Conservation (phyloP, 2,888 invertebrate genomes). For the Agonopterix heracliana region DNA sequence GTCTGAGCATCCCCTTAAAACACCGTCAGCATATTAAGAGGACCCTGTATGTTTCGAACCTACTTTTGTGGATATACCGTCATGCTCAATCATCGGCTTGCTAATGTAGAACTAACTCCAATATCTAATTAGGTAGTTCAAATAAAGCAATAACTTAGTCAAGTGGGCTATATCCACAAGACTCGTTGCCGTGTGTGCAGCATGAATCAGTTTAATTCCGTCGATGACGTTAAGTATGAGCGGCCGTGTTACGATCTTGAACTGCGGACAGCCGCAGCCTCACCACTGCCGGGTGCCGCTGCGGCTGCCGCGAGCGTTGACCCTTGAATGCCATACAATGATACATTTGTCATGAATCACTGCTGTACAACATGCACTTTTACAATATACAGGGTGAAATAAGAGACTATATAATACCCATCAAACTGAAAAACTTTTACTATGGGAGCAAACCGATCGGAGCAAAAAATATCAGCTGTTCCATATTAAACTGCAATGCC, state of each 20-base stretch:
- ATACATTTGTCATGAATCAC: slow-evolving; percentile 52
- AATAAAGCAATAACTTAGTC: neutral
- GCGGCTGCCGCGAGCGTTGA: slow-evolving; percentile 52
- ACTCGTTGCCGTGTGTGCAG: slow-evolving; percentile 13
- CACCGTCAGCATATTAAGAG: too few species aligned
- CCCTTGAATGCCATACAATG: slow-evolving; percentile 55
- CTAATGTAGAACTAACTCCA: slow-evolving; percentile 5
- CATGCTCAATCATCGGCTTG: neutral
- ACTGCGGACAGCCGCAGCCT: slow-evolving; percentile 13
- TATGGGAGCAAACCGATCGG: too few species aligned
- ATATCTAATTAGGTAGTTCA: neutral
- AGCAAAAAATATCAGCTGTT: too few species aligned
- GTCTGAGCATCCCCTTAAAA: too few species aligned
- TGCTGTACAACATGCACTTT: slow-evolving; percentile 25
- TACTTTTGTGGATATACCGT: too few species aligned
- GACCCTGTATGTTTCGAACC: too few species aligned
- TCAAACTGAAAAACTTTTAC: too few species aligned
- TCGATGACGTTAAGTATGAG: slow-evolving; percentile 46
- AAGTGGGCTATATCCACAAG: too few species aligned
- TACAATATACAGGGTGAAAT: neutral
- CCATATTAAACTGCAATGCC: too few species aligned
- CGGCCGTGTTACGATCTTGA: slow-evolving; percentile 38
- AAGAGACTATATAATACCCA: too few species aligned
- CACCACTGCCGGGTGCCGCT: slow-evolving; percentile 21
- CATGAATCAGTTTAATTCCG: slow-evolving; percentile 54